Evolutionary conservation across 1,140 invertebrate genomes (phyloP), one percentile per base, ranked within the genome.

Genomic region (Sinella curviseta): DNA sequence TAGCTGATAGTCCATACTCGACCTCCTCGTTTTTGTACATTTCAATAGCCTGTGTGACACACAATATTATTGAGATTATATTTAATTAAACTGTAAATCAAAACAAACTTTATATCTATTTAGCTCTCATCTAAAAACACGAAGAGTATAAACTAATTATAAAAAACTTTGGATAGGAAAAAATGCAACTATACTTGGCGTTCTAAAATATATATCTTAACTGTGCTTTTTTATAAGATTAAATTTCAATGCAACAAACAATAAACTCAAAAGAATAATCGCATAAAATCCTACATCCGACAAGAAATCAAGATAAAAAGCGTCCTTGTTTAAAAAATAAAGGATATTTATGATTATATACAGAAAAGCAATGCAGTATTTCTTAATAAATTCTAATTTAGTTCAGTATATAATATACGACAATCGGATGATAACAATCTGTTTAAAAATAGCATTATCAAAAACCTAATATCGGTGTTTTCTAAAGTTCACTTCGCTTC

Each of bases 1-100:
- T 97, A 84, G 92, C 92, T 84, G 93, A 93, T 88, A 97, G 90
- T 85, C 96, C 94, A 86, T 95, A 95, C 85, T 97, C 95, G 82
- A 95, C 91, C 87, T 97, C 95, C 88, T 95, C 95, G 88, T 96
- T 95, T 88, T 96, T 95, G 90, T 96, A 96, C 90, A 97, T 93
- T 87, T 98, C 95, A 87, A 97, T 91, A 84, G 96, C 91, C 94
- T 97, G 89, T 70, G 91, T 83, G 85, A 86, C 79, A 60, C 14
- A n/a, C 33, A 81, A 82, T 48, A 78, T 34, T 73, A 75, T 14
- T 73, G 65, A 35, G 74, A 79, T 57, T 74, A 57, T 81, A 8
- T 57, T 80, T 76, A 39, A 75, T 76, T 73, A 54, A 20, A 74
- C 24, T 77, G 67, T 60, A 75, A 75, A 76, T 76, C 31, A 77